A percentile compares a stretch with the other conserved stretches of the same genome.
These are phyloP conservation scores for Drosophila littoralis DNA, from an alignment of 1,140 invertebrate genomes.

Conservation along the genomic window DNA sequence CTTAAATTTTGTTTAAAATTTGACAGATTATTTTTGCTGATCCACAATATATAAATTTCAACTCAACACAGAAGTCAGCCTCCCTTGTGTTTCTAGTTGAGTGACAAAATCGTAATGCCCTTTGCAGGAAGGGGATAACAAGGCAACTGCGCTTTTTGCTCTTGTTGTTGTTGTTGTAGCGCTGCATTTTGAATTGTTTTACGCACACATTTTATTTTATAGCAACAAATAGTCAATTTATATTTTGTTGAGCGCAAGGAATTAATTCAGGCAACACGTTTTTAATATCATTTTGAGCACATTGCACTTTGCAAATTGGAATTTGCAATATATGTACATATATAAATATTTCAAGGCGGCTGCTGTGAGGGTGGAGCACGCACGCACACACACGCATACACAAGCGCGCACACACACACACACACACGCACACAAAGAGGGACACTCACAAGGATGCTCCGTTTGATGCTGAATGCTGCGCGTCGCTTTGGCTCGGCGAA, in stretches of 20 bases:
- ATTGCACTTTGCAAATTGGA: constrained; percentile 17
- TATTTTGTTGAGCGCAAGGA: no score
- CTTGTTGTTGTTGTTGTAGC: constrained; percentile 4
- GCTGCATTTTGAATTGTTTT: constrained; percentile 33
- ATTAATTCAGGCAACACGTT: constrained; percentile 22
- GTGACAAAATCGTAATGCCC: neutral
- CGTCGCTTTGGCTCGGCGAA: constrained; percentile 17
- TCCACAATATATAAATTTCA: no score
- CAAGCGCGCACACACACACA: constrained; percentile 33
- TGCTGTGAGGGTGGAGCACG: constrained; percentile 40
- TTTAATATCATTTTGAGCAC: neutral
- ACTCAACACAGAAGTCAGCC: neutral
- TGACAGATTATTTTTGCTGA: no score
- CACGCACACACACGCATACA: constrained; percentile 24
- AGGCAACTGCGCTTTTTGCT: neutral
- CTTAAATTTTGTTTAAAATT: no score
- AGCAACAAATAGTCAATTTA: no score
- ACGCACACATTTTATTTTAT: neutral
- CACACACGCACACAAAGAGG: constrained; percentile 26
- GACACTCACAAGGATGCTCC: constrained; percentile 64
- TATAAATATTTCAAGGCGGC: constrained; percentile 34
- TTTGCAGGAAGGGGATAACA: neutral
- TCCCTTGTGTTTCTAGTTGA: neutral
- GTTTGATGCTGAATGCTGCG: constrained; percentile 40
- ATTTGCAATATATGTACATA: constrained; percentile 36